These are phyloP conservation scores for Nasonia longicornis DNA, from an alignment of 1,140 invertebrate species.

Conservation along the genomic window DNA sequence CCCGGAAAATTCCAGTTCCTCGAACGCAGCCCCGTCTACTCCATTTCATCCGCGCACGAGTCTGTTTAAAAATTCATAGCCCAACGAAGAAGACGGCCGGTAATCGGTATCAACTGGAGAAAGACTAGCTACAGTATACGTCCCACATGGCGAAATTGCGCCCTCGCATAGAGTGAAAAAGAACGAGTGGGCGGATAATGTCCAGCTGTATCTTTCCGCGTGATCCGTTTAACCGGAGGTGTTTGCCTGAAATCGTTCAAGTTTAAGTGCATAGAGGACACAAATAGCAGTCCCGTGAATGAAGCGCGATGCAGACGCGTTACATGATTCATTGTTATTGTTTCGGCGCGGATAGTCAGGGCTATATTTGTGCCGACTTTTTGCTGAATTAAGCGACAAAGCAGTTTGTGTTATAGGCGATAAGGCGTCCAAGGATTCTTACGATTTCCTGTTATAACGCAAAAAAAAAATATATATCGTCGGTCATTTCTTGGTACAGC, in stretches of 20 bases:
- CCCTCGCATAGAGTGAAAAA: no score
- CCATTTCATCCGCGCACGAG: not conserved
- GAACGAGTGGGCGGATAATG: no score
- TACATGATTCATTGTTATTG: slow-evolving; percentile 1
- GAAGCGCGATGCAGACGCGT: not conserved
- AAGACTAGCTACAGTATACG: not conserved
- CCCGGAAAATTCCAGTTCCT: not conserved
- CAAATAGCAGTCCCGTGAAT: not conserved
- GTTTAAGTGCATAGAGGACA: no score
- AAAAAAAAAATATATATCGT: not conserved
- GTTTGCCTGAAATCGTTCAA: no score
- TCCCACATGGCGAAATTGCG: no score
- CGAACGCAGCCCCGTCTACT: no score
- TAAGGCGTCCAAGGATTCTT: not conserved
- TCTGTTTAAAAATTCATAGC: not conserved
- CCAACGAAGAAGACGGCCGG: not conserved
- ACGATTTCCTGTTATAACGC: not conserved
- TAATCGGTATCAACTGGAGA: not conserved
- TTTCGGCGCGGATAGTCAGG: not conserved
- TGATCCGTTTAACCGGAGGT: no score
- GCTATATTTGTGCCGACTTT: not conserved
- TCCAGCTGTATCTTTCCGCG: no score
- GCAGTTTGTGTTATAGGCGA: not conserved
- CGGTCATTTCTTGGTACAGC: not conserved
- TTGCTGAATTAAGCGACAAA: not conserved